Percentiles rank a stretch among this genome's conserved stretches.
These are phyloP conservation scores for Octomys mimax DNA, from an alignment of 2,797 vertebrate genomes.

Conservation along the genomic window DNA sequence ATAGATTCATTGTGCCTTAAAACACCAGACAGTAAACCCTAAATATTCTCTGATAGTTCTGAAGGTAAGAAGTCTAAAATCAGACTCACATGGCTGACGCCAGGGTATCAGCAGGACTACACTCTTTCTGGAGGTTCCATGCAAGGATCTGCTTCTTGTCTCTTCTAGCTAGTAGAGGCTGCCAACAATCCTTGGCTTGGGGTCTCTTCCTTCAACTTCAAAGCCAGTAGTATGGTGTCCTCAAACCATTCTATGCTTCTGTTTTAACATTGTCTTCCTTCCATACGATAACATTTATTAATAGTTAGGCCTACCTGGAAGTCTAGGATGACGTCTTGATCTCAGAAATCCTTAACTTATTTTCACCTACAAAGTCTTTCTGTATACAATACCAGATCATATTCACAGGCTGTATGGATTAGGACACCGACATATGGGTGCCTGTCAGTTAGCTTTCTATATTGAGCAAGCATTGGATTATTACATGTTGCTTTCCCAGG, in stretches of 20 bases:
- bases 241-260: neutral
- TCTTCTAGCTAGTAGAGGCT: neutral
- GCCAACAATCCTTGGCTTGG: neutral
- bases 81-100: neutral
- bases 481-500: neutral
- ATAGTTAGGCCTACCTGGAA: neutral
- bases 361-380: neutral
- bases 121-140: neutral
- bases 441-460: neutral
- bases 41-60: neutral
- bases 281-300: neutral
- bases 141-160: neutral
- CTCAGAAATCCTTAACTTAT: constrained; percentile 18
- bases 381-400: neutral
- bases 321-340: neutral
- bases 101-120: neutral
- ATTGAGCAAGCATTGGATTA: neutral
- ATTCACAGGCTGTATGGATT: neutral
- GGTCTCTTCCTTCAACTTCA: neutral
- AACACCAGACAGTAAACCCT: neutral
- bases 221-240: neutral
- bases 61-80: neutral
- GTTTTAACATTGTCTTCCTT: neutral
- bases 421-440: neutral
- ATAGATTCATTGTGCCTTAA: neutral